These are phyloP conservation scores for Penaeus japonicus DNA, from an alignment of 1,140 invertebrate species.

Conservation along the genomic window DNA sequence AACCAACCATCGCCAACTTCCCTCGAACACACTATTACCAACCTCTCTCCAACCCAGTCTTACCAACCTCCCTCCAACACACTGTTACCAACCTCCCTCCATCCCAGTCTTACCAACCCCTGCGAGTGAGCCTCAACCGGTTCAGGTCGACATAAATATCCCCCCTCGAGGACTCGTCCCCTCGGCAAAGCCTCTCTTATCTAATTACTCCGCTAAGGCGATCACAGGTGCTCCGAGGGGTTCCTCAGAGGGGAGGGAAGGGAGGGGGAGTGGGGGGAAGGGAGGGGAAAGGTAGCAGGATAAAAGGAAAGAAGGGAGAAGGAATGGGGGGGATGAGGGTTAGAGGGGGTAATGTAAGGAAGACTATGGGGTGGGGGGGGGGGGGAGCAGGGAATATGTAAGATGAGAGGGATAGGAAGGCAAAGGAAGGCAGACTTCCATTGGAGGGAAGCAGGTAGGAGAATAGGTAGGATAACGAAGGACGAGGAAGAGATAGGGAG, in stretches of 20 bases:
- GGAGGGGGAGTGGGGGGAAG: not conserved
- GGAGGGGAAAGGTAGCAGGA: not conserved
- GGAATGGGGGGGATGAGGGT: not conserved
- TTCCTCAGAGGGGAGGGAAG: not conserved
- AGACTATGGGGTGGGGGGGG: not conserved
- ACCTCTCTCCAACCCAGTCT: no score
- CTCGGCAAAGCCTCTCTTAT: conserved; percentile 23
- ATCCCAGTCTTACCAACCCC: no score
- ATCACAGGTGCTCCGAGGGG: conserved; percentile 37
- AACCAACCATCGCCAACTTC: no score
- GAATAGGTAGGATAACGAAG: no score
- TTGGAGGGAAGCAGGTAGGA: no score
- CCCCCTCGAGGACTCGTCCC: not conserved
- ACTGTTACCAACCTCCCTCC: no score
- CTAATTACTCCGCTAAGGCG: conserved; percentile 44
- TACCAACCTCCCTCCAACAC: no score
- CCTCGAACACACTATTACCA: no score
- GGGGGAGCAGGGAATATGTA: not conserved
- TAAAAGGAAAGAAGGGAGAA: not conserved
- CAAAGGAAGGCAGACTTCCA: not conserved
- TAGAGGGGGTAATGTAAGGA: not conserved
- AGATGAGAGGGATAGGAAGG: no score
- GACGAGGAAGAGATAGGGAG: no score
- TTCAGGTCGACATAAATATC: conserved; percentile 32
- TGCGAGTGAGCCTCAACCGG: not conserved